phyloP scores from a whole-genome alignment of 2,888 invertebrate genomes.

The Yponomeuta sedellus region DNA sequence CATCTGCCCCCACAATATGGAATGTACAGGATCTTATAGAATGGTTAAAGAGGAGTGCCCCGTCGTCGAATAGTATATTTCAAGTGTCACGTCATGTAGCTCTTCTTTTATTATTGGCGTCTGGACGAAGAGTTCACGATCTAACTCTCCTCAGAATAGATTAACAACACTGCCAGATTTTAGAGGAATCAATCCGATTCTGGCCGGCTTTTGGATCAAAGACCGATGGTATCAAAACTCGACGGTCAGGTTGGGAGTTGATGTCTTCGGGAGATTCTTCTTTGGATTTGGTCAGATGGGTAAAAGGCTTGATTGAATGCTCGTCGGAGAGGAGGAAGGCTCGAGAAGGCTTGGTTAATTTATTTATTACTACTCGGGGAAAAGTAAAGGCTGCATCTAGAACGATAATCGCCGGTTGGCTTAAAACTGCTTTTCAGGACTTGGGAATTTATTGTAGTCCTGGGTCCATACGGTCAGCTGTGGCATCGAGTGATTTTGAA shows the following conservation, averaged over 20 bases:
- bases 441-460: not conserved
- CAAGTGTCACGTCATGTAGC: not conserved
- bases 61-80: not conserved
- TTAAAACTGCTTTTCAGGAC: not conserved
- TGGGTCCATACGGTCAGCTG: not conserved
- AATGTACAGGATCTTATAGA: not conserved
- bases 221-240: not conserved
- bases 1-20: not conserved
- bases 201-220: not conserved
- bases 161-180: not conserved
- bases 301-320: not conserved
- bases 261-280: not conserved
- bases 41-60: not conserved
- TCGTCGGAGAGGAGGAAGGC: not conserved
- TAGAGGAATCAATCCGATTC: not conserved
- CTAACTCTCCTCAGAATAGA: not conserved
- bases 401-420: not conserved
- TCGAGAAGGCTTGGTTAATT: not conserved
- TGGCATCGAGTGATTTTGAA: not conserved
- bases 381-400: not conserved
- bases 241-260: not conserved
- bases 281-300: not conserved
- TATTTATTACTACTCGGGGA: conserved; percentile 5
- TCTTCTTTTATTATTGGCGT: not conserved
- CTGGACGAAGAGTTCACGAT: not conserved